phyloP scores from a whole-genome alignment of 2,888 invertebrate species.

The Pachycephus smyrnensis region DNA sequence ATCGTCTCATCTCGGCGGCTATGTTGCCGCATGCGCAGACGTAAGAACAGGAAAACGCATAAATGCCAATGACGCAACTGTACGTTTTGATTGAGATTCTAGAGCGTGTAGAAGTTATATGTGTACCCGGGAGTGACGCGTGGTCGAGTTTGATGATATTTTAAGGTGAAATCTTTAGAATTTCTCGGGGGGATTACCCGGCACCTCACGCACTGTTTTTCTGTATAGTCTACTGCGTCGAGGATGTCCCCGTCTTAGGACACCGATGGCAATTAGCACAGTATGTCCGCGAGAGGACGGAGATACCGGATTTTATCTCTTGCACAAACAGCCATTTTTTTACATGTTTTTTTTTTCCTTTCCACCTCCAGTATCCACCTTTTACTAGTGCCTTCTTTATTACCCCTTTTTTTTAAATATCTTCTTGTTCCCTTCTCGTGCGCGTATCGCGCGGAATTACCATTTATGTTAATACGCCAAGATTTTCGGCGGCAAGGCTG shows the following conservation, averaged over 20 bases:
- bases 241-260: not conserved
- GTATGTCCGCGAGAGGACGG: not conserved
- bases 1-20: constrained; percentile 20
- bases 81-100: not conserved
- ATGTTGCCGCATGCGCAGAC: constrained; percentile 40
- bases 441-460: constrained; percentile 7
- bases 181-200: no score
- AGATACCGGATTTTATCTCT: not conserved
- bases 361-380: not conserved
- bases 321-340: not conserved
- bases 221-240: not conserved
- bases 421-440: not conserved
- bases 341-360: not conserved
- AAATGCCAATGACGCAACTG: constrained; percentile 40
- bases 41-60: constrained; percentile 24
- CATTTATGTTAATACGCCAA: constrained; percentile 15
- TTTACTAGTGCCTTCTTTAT: not conserved
- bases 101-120: not conserved
- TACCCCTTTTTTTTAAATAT: not conserved
- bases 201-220: not conserved
- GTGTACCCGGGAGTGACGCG: not conserved
- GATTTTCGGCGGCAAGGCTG: constrained; percentile 8
- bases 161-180: not conserved
- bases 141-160: not conserved
- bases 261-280: not conserved